Evolutionary conservation across 2,113 vertebrate species (phyloP).

Genomic region (Albula goreensis): DNA sequence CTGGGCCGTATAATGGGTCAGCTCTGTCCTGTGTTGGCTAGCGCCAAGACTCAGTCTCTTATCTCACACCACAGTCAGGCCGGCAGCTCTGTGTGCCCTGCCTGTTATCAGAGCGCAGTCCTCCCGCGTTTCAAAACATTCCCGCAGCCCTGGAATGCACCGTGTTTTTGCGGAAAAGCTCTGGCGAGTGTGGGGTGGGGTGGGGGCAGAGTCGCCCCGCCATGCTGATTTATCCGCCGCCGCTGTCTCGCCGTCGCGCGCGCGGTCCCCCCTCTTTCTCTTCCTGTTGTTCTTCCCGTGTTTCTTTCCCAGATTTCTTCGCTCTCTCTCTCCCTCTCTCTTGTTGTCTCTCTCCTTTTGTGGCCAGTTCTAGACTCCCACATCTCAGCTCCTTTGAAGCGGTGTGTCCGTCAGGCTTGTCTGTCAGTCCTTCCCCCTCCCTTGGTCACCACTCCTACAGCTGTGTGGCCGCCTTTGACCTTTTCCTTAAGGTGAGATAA

Average conservation of each 20-base stretch:
- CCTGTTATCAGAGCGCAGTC: slow-evolving; percentile 30
- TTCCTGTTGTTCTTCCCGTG: slow-evolving; percentile 76
- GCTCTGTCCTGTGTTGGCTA: neutral
- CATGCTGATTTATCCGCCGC: slow-evolving; percentile 69
- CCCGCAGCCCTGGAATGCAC: slow-evolving; percentile 56
- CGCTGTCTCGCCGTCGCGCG: slow-evolving; percentile 71
- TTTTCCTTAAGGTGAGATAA: neutral
- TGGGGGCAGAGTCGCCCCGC: slow-evolving; percentile 54
- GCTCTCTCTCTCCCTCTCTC: slow-evolving; percentile 25
- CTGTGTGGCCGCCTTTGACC: neutral
- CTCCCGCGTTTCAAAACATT: slow-evolving; percentile 28
- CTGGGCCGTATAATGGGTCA: no score
- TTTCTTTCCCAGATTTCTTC: slow-evolving; percentile 66
- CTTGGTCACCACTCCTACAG: neutral
- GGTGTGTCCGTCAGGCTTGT: neutral
- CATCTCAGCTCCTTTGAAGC: neutral
- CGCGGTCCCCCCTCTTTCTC: slow-evolving; percentile 63
- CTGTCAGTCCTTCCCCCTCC: neutral
- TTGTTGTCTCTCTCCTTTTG: slow-evolving; percentile 13
- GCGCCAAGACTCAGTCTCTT: neutral
- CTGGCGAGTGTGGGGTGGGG: slow-evolving; percentile 44
- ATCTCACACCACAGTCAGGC: neutral
- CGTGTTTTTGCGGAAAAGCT: slow-evolving; percentile 72
- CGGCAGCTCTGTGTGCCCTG: slow-evolving; percentile 11
- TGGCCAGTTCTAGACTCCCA: slow-evolving; percentile 20